phyloP scores from a whole-genome alignment of 2,113 vertebrate genomes.

The Pelobates fuscus region DNA sequence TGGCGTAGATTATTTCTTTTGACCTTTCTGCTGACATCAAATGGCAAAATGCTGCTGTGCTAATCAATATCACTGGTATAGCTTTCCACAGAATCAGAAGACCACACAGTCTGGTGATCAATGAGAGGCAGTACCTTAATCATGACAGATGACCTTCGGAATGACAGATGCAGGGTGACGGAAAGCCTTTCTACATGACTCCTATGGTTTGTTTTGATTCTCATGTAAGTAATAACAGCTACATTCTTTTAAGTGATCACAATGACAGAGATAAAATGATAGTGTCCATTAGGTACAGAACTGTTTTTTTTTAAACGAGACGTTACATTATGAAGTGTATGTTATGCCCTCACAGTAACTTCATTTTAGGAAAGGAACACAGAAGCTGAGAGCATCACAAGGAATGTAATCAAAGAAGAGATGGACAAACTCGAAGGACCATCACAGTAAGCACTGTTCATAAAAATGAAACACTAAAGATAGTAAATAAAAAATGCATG shows the following conservation, averaged over 20 bases:
- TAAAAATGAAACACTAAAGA: too few species aligned
- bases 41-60: not conserved
- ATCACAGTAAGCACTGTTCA: too few species aligned
- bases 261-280: constrained; percentile 30
- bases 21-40: not conserved
- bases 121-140: constrained; percentile 24
- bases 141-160: constrained; percentile 24
- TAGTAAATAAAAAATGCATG: too few species aligned
- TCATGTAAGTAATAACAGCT: constrained; percentile 40
- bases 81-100: constrained; percentile 3
- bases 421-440: not conserved
- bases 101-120: constrained; percentile 36
- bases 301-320: constrained; percentile 26
- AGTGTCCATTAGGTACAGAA: constrained; percentile 39
- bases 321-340: constrained; percentile 25
- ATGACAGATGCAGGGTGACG: constrained; percentile 41
- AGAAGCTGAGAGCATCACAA: constrained; percentile 16
- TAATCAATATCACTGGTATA: constrained; percentile 8
- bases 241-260: constrained; percentile 32
- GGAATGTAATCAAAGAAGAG: constrained; percentile 28
- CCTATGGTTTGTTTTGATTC: constrained; percentile 34
- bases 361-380: constrained; percentile 15
- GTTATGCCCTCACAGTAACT: constrained; percentile 26
- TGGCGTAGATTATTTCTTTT: not conserved
- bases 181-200: constrained; percentile 32